A percentile compares a stretch with the other conserved stretches of the same genome.
Evolutionary conservation across 2,113 vertebrate genomes (phyloP).

Genomic region (Oceanites oceanicus): DNA sequence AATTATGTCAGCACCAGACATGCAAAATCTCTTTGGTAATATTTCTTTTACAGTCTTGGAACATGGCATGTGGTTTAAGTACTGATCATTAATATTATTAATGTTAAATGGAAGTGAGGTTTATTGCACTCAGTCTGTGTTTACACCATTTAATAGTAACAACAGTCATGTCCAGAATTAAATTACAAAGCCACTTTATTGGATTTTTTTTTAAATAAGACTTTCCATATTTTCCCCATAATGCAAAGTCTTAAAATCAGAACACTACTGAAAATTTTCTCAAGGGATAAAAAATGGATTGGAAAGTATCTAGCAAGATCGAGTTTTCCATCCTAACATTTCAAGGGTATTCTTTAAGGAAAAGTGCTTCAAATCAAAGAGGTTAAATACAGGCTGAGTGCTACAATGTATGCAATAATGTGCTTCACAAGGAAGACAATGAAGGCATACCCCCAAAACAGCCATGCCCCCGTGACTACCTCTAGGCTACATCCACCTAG

Average conservation of each 20-base stretch:
- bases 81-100: slow-evolving; percentile 38
- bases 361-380: not conserved
- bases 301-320: not conserved
- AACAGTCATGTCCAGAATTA: slow-evolving; percentile 19
- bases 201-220: not conserved
- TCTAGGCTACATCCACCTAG: not conserved
- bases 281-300: slow-evolving; percentile 20
- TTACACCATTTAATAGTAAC: slow-evolving; percentile 18
- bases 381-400: not conserved
- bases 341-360: not conserved
- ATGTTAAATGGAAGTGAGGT: slow-evolving; percentile 25
- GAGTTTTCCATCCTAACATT: not conserved
- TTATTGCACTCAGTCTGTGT: slow-evolving; percentile 37
- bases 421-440: not conserved
- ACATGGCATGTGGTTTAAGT: not conserved
- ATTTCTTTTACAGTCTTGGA: slow-evolving; percentile 21
- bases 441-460: not conserved
- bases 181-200: slow-evolving; percentile 2
- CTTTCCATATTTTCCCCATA: not conserved
- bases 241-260: not conserved
- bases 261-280: slow-evolving; percentile 29
- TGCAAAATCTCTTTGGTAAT: slow-evolving; percentile 15
- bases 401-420: not conserved
- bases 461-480: not conserved
- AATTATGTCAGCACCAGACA: slow-evolving; percentile 36